Evolutionary conservation across 2,113 vertebrate genomes (phyloP), one percentile per base, ranked within the genome.

Genomic region (Polypterus bichir): DNA sequence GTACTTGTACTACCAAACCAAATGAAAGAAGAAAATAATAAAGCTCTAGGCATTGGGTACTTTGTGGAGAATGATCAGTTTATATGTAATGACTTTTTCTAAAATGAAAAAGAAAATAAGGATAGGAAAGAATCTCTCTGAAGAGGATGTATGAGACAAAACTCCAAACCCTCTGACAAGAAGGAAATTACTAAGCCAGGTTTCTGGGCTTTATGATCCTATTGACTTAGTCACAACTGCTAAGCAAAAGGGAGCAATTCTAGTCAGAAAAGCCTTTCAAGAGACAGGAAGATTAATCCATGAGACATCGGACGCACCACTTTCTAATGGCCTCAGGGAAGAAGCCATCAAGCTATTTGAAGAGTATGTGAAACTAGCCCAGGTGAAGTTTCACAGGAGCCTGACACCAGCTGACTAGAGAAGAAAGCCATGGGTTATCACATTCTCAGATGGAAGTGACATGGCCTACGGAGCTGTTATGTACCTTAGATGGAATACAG

Each of bases 181-280:
- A 7, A 59, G 66, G 51, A 8, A 64, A 1, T 45, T 72, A 2
- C 46, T 70, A 1, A 68, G 72, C 51, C 64, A 71, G 44, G 62
- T 74, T 6, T 9, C 61, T 1, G 46, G 57, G 0, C 44, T 70
- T 1, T 68, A 64, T 10, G 66, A 70, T 48, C 66, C 64, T 7
- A 11, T 64, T 1, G 61, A 66, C 1, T 7, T 68, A 1, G 57
- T 57, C 0, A 59, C 57, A 4, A 64, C 67, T 46, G 10, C 7
- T 0, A 69, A 66, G 3, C 63, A 70, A 6, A 71, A 65, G 9
- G 69, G 65, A 10, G 61, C 66, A 3, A 70, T 74, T 7, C 51
- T 71, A 2, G 66, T 73, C 0, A 53, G 65, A 7, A 65, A 27
- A 3, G 67, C 60, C 4, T 71, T 71, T 7, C 68, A 68, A 4